Percentiles rank a stretch among this genome's conserved stretches.
phyloP scores from a whole-genome alignment of 2,888 invertebrate genomes.

The Nymphalis c-album region DNA sequence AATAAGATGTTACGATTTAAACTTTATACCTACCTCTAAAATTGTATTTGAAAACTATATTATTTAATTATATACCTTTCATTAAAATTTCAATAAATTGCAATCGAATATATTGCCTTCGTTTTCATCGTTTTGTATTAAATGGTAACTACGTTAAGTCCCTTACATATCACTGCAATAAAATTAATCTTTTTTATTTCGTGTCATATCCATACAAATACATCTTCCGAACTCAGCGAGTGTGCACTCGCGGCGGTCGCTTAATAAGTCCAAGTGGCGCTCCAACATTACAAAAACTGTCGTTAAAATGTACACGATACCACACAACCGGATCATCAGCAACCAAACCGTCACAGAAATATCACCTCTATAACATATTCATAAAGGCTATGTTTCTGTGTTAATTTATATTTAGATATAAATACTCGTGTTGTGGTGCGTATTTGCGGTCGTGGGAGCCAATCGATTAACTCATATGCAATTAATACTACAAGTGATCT shows the following conservation, averaged over 20 bases:
- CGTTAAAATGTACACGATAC: slow-evolving; percentile 49
- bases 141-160: background rate
- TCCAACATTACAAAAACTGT: slow-evolving; percentile 66
- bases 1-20: no score
- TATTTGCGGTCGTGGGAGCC: slow-evolving; percentile 62
- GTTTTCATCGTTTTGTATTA: no score
- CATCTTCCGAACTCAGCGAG: slow-evolving; percentile 37
- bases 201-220: slow-evolving; percentile 52
- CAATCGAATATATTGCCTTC: no score
- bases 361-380: background rate
- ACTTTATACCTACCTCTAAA: no score
- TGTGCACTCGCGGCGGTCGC: slow-evolving; percentile 49
- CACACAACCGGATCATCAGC: slow-evolving; percentile 24
- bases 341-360: background rate
- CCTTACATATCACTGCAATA: background rate
- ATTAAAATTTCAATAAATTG: no score
- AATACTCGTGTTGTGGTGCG: slow-evolving; percentile 24
- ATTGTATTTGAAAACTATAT: no score
- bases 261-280: slow-evolving; percentile 76
- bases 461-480: slow-evolving; percentile 59
- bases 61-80: no score
- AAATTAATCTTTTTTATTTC: background rate
- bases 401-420: slow-evolving; percentile 5
- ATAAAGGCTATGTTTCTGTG: slow-evolving; percentile 24
- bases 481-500: slow-evolving; percentile 63